Conservation (phyloP, 1,140 invertebrate species). For the Proctacanthus coquilletti region DNA sequence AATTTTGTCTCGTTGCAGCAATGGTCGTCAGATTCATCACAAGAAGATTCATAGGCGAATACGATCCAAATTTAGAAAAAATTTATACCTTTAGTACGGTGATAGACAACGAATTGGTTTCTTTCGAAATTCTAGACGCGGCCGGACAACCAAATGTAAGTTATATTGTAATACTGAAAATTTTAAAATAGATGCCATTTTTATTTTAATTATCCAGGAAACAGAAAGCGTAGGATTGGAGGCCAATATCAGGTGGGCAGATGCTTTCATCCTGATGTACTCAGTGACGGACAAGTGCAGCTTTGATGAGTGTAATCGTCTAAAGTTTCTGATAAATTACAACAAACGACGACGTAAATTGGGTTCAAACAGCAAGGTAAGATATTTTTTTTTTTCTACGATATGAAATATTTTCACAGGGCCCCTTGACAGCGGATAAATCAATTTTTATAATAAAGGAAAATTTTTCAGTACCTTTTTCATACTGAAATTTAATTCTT, state of each 20-base stretch:
- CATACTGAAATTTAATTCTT: too few relatives aligned
- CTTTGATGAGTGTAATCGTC: constrained; percentile 66
- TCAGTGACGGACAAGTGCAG: constrained; percentile 69
- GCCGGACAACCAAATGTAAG: constrained; percentile 53
- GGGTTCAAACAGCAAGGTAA: constrained; percentile 32
- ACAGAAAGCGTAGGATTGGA: constrained; percentile 50
- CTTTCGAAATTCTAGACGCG: constrained; percentile 65
- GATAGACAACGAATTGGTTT: constrained; percentile 60
- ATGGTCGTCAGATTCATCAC: constrained; percentile 69
- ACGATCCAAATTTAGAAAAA: constrained; percentile 63
- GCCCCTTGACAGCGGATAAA: background rate
- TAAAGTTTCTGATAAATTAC: constrained; percentile 65
- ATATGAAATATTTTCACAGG: constrained; percentile 5
- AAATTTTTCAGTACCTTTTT: background rate
- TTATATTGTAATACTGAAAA: constrained; percentile 17
- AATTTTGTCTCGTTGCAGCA: constrained; percentile 42
- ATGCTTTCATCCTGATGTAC: constrained; percentile 73
- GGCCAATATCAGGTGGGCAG: constrained; percentile 64
- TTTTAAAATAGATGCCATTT: background rate
- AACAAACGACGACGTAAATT: constrained; percentile 51
- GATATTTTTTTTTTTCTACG: too few relatives aligned
- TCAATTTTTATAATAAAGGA: background rate
- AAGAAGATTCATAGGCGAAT: constrained; percentile 67
- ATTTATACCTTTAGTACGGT: constrained; percentile 58
- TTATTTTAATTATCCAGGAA: constrained; percentile 32